Conservation (phyloP, 2,888 invertebrate species). For the Drosophila yooni region DNA sequence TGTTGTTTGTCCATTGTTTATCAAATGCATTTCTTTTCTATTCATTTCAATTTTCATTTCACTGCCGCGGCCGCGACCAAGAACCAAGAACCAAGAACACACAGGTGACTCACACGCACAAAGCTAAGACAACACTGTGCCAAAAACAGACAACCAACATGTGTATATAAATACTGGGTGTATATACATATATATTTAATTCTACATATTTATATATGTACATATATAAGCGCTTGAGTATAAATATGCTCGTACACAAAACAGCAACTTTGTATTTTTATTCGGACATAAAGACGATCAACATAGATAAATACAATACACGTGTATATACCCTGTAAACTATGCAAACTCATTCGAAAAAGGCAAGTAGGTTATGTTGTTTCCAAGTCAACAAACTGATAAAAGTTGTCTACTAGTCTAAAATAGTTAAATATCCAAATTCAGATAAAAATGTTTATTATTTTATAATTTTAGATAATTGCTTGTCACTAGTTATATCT, state of each 20-base stretch:
- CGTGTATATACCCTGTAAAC: slow-evolving; percentile 4
- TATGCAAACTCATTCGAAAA: not conserved
- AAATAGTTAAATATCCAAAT: not conserved
- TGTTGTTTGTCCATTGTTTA: slow-evolving; percentile 44
- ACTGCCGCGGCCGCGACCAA: slow-evolving; percentile 71
- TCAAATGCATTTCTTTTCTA: slow-evolving; percentile 62
- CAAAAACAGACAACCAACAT: slow-evolving; percentile 49
- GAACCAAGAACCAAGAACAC: slow-evolving; percentile 47
- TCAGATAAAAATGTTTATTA: not conserved
- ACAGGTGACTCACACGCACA: slow-evolving; percentile 63
- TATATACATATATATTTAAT: slow-evolving; percentile 35
- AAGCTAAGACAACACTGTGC: slow-evolving; percentile 47
- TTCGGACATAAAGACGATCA: not conserved
- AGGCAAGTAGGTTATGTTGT: not conserved
- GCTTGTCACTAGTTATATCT: not conserved
- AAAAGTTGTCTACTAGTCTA: too few species aligned
- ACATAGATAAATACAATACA: slow-evolving; percentile 1
- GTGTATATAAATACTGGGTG: slow-evolving; percentile 14
- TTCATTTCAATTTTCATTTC: slow-evolving; percentile 59
- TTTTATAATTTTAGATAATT: not conserved
- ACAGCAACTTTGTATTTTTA: slow-evolving; percentile 6
- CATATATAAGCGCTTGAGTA: not conserved
- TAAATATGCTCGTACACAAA: slow-evolving; percentile 5
- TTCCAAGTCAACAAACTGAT: not conserved
- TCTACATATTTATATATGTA: slow-evolving; percentile 7